Conservation (phyloP, 2,888 invertebrate genomes). For the Agonopterix heracliana region DNA sequence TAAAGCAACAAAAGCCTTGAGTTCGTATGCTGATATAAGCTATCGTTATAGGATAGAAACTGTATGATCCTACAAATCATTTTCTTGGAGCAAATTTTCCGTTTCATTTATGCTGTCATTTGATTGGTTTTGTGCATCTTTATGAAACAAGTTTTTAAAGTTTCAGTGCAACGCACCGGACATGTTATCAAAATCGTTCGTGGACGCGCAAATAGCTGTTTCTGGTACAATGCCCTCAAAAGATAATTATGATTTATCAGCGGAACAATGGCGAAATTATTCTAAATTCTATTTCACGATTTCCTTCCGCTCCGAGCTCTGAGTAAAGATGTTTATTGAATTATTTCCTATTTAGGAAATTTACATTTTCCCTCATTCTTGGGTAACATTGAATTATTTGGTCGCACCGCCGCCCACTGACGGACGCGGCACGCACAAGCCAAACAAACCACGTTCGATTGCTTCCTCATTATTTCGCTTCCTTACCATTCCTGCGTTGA, state of each 20-base stretch:
- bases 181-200: slow-evolving; percentile 41
- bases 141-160: background rate
- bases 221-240: slow-evolving; percentile 50
- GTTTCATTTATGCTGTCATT: too few species aligned
- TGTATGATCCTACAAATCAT: background rate
- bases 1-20: slow-evolving; percentile 38
- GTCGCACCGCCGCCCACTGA: background rate
- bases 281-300: slow-evolving; percentile 10
- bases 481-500: slow-evolving; percentile 26
- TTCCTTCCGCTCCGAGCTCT: background rate
- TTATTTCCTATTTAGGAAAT: too few species aligned
- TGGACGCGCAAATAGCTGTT: slow-evolving; percentile 37
- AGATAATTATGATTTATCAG: slow-evolving; percentile 42
- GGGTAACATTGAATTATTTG: too few species aligned
- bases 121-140: too few species aligned
- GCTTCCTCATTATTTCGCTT: slow-evolving; percentile 48
- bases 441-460: slow-evolving; percentile 28
- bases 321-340: too few species aligned
- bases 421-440: slow-evolving; percentile 33
- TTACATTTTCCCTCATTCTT: too few species aligned
- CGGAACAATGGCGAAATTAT: slow-evolving; percentile 35
- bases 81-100: background rate
- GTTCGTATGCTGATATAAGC: slow-evolving; percentile 24
- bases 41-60: slow-evolving; percentile 7
- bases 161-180: slow-evolving; percentile 28